phyloP scores from a whole-genome alignment of 1,140 invertebrate species.

The Drusus annulatus region DNA sequence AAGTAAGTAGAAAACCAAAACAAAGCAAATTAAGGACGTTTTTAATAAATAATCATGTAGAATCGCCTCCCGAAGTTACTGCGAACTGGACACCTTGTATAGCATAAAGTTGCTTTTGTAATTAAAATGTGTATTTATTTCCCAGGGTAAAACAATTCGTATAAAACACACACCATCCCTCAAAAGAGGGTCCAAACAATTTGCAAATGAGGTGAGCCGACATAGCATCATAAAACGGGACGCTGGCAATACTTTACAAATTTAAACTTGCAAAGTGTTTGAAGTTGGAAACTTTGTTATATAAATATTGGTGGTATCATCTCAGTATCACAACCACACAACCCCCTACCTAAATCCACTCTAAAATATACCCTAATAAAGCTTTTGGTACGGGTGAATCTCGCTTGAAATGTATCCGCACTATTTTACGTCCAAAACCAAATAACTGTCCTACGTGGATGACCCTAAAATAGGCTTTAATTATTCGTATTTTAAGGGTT shows the following conservation, averaged over 20 bases:
- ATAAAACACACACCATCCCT: constrained; percentile 31
- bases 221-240: constrained; percentile 52
- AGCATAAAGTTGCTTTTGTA: too few relatives aligned
- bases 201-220: constrained; percentile 57
- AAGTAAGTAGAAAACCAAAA: too few relatives aligned
- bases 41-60: too few relatives aligned
- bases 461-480: too few relatives aligned
- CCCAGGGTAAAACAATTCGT: background rate
- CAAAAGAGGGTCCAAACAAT: constrained; percentile 46
- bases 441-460: too few relatives aligned
- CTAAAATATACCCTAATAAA: too few relatives aligned
- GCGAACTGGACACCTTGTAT: too few relatives aligned
- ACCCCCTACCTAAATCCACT: background rate
- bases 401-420: background rate
- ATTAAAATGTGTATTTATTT: too few relatives aligned
- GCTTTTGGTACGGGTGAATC: background rate
- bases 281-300: constrained; percentile 58
- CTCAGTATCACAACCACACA: background rate
- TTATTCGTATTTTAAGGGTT: too few relatives aligned
- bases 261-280: constrained; percentile 52
- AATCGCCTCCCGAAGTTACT: too few relatives aligned
- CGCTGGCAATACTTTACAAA: constrained; percentile 55
- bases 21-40: too few relatives aligned
- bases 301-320: constrained; percentile 54
- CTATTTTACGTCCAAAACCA: too few relatives aligned